A percentile compares a stretch with the other conserved stretches of the same genome.
Conservation (phyloP, 1,140 invertebrate species). For the Caenorhabditis remanei region DNA sequence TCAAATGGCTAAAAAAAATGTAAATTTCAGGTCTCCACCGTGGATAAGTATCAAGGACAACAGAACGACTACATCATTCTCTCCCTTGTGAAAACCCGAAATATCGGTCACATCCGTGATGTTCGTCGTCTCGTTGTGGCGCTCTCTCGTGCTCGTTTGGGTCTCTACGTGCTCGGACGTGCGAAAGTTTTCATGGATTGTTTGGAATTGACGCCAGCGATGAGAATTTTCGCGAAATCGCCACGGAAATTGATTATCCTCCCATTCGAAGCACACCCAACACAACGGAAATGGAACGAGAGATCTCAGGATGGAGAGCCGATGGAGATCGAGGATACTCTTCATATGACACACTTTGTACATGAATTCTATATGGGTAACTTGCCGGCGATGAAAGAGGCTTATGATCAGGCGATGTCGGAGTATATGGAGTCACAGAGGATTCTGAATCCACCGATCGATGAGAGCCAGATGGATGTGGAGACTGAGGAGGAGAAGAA, state of each 20-base stretch:
- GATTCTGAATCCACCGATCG: conserved; percentile 9
- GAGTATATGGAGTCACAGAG: conserved; percentile 47
- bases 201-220: conserved; percentile 93
- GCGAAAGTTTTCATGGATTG: conserved; percentile 94
- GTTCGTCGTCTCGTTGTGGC: conserved; percentile 95
- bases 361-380: conserved; percentile 75
- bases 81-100: conserved; percentile 93
- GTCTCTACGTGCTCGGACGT: conserved; percentile 94
- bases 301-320: conserved; percentile 51
- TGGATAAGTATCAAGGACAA: conserved; percentile 99
- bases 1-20: no score
- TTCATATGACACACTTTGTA: conserved; percentile 75
- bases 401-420: conserved; percentile 65
- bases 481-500: conserved; percentile 52
- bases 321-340: conserved; percentile 73
- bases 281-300: conserved; percentile 43
- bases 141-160: conserved; percentile 95
- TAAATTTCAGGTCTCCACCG: conserved; percentile 83
- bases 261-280: conserved; percentile 72
- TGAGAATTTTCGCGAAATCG: conserved; percentile 82
- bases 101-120: conserved; percentile 95
- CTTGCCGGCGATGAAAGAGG: conserved; percentile 67
- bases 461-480: conserved; percentile 28
- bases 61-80: conserved; percentile 98
- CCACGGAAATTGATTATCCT: conserved; percentile 72